A percentile compares a stretch with the other conserved stretches of the same genome.
Evolutionary conservation across 2,888 invertebrate genomes (phyloP).

Genomic region (Lasioglossum morio): DNA sequence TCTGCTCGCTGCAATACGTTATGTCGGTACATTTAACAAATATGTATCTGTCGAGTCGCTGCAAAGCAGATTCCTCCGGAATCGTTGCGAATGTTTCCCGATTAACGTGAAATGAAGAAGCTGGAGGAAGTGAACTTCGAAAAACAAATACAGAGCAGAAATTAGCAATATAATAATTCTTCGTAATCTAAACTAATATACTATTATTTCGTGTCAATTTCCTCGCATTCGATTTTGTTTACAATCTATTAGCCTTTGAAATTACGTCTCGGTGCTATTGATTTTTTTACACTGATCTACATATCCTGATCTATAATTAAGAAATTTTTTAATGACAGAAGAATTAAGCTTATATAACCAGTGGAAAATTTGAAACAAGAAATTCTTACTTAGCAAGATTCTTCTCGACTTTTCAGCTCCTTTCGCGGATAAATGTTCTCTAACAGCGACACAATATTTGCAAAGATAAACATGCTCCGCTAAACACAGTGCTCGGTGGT

Average conservation of each 20-base stretch:
- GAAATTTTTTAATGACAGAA: neutral
- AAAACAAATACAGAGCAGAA: neutral
- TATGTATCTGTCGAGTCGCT: neutral
- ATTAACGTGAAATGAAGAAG: neutral
- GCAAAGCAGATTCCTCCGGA: neutral
- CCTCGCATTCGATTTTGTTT: neutral
- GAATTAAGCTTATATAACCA: neutral
- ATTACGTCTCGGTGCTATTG: neutral
- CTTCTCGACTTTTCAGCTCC: neutral
- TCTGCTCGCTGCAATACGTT: neutral
- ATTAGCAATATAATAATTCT: neutral
- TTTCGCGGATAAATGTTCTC: neutral
- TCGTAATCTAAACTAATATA: neutral
- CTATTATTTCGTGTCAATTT: neutral
- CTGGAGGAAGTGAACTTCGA: neutral
- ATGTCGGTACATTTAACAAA: neutral
- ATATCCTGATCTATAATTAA: fast-evolving
- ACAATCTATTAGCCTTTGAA: neutral
- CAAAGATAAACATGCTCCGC: neutral
- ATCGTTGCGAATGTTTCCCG: neutral
- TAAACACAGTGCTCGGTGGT: neutral
- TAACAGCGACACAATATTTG: neutral
- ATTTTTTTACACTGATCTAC: neutral
- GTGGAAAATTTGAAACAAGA: neutral
- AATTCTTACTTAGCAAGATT: neutral